Base-by-base conservation (phyloP, 92 coral and sea anemone species). In the Porites evermanni region DNA sequence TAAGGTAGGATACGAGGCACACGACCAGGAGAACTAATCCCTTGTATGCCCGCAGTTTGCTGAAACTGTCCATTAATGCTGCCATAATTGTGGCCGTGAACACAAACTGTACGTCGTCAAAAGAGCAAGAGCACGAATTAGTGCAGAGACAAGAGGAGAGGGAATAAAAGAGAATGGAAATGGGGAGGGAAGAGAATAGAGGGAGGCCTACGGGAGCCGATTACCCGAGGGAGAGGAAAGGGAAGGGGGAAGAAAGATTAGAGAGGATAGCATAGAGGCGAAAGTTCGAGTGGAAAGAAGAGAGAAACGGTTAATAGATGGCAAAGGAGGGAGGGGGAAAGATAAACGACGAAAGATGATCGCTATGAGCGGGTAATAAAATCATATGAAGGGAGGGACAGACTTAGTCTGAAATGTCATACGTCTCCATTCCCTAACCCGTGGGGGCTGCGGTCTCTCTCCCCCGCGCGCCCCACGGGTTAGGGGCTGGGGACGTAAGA, bases 61-160 rank as follows among this genome's bases (percentile, higher is more conserved):
- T 80, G 78, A 89, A 92, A 63, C 88, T 85, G 63, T 92, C 98
- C 52, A 89, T 74, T 24, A 94, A 60, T 11, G 93, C 90, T 68
- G 90, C 80, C 80, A 94, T 89, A 82, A 90, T 92, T 7, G 98
- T 94, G 64, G 90, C 95, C 14, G 92, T 87, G 73, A 89, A 94
- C 18, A 94, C 98, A 69, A 94, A 94, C 98, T 94, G n/a, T 47
- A 14, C 0, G 21, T 66, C 13, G 50, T 29, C 21, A 50, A n/a
- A 52, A 5, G n/a, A 1, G 14, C 8, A 6, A 21, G 10, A 13
- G 0, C 4, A 38, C 4, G 47, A 38, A 38, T 38, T 38, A 38
- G 47, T 4, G 32, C 32, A 29, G 5, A 38, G 47, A 19, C 8
- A 20, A 67, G 12, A 10, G 12, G 71, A 12, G 60, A 12, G 14